phyloP scores from a whole-genome alignment of 2,797 vertebrate species.

The Ambastaia sidthimunki region DNA sequence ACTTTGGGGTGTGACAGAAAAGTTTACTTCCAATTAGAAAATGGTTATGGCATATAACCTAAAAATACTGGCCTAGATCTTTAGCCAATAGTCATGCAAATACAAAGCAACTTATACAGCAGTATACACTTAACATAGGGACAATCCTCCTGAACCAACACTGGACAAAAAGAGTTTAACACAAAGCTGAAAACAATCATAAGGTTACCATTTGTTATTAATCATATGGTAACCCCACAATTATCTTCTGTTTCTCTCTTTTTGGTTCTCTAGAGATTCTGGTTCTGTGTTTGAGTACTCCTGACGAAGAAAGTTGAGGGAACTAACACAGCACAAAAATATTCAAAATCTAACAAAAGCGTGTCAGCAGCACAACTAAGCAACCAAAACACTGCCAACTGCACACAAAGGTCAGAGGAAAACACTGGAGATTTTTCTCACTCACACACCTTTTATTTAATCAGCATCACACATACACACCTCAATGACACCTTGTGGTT shows the following conservation, averaged over 20 bases:
- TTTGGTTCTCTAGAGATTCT: not conserved
- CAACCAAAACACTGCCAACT: not conserved
- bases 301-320: not conserved
- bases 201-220: not conserved
- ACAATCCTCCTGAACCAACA: too few species aligned
- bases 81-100: too few species aligned
- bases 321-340: not conserved
- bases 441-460: slow-evolving; percentile 8
- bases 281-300: not conserved
- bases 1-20: too few species aligned
- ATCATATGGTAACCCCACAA: not conserved
- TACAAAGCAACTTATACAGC: too few species aligned
- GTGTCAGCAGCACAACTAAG: not conserved
- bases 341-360: not conserved
- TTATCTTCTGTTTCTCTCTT: not conserved
- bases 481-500: slow-evolving; percentile 25
- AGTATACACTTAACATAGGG: too few species aligned
- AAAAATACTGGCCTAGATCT: too few species aligned
- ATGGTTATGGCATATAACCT: too few species aligned
- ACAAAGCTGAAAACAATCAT: not conserved
- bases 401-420: not conserved
- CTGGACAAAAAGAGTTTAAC: not conserved
- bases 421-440: not conserved
- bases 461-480: not conserved
- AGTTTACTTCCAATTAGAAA: too few species aligned